Percentiles rank a stretch among this genome's conserved stretches.
Conservation (phyloP, 2,113 vertebrate genomes). For the Thinocorus orbignyianus region DNA sequence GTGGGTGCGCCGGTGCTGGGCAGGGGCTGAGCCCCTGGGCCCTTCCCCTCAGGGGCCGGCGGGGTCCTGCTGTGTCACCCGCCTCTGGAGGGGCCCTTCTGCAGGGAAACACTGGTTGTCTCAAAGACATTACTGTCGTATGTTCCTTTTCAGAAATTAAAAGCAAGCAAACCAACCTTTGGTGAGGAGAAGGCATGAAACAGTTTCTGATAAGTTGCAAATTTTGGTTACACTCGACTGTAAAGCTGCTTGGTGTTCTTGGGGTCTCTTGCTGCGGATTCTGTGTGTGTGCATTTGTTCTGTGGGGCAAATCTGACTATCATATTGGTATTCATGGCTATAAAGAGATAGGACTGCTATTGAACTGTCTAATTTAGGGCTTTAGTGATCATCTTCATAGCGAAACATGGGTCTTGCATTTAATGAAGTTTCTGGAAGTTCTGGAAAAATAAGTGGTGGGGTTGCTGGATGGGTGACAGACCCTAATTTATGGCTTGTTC, state of each 20-base stretch:
- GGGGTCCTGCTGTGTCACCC: neutral
- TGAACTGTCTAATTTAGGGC: neutral
- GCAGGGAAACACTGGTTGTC: rapidly evolving
- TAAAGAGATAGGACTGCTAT: neutral
- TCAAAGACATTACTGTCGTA: rapidly evolving
- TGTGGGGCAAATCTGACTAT: neutral
- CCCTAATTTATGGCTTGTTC: neutral
- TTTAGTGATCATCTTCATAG: rapidly evolving
- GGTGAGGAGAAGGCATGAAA: rapidly evolving
- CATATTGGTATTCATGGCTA: rapidly evolving
- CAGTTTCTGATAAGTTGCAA: rapidly evolving
- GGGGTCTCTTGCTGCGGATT: neutral
- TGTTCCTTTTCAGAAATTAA: neutral
- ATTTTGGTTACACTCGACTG: rapidly evolving
- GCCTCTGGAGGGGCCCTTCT: neutral
- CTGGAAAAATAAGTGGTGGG: neutral
- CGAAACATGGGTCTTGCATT: rapidly evolving
- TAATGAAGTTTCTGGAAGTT: neutral
- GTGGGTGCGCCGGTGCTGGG: rapidly evolving
- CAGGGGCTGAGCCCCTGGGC: rapidly evolving
- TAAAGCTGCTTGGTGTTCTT: neutral
- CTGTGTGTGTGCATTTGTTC: rapidly evolving
- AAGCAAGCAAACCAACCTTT: no score
- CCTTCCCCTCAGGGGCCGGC: no score
- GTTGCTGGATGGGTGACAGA: neutral